phyloP scores from a whole-genome alignment of 2,888 invertebrate genomes.

The Nysson spinosus region DNA sequence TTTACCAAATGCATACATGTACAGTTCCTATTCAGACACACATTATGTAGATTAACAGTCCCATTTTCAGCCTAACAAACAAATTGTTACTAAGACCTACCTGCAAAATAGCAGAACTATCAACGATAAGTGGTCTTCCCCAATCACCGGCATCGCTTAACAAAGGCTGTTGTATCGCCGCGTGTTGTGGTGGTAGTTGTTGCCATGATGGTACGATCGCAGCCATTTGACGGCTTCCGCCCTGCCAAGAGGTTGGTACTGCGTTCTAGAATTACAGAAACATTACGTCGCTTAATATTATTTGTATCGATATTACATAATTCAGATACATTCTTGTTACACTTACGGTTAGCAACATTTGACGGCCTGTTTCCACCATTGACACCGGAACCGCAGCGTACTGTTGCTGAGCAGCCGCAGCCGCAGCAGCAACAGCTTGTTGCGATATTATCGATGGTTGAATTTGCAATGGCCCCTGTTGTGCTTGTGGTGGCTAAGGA shows the following conservation, averaged over 20 bases:
- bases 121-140: constrained; percentile 87
- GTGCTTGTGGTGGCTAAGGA: constrained; percentile 80
- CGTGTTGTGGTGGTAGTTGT: constrained; percentile 83
- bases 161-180: constrained; percentile 81
- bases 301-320: neutral
- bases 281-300: neutral
- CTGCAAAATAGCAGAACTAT: constrained; percentile 86
- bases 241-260: constrained; percentile 85
- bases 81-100: constrained; percentile 70
- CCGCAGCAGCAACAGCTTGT: constrained; percentile 81
- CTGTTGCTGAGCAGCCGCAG: constrained; percentile 88
- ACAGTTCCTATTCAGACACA: too few species aligned
- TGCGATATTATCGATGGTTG: constrained; percentile 89
- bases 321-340: neutral
- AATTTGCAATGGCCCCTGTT: constrained; percentile 85
- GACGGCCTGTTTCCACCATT: constrained; percentile 92
- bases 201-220: constrained; percentile 90
- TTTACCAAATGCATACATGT: too few species aligned
- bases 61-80: too few species aligned
- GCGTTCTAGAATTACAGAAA: constrained; percentile 78
- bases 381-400: constrained; percentile 91
- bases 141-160: constrained; percentile 83
- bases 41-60: too few species aligned
- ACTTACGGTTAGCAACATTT: constrained; percentile 86
- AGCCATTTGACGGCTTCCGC: constrained; percentile 86